Conservation (phyloP, 92 coral and sea anemone species). For the Epizoanthus ramosus region DNA sequence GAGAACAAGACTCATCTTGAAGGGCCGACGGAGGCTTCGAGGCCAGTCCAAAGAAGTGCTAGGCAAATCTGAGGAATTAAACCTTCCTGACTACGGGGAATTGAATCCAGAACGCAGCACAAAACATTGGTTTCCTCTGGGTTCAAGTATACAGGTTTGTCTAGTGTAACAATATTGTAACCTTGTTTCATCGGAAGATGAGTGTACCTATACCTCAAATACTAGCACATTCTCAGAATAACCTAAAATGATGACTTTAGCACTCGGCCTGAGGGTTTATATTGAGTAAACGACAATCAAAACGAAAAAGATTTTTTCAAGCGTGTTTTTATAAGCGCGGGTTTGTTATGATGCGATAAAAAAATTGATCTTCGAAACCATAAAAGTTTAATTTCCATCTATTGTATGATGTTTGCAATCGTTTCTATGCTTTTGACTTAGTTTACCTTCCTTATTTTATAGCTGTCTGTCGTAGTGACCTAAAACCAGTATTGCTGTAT, state of each 20-base stretch:
- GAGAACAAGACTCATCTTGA: background rate
- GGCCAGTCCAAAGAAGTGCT: background rate
- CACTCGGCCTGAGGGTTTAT: background rate
- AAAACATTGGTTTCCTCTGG: background rate
- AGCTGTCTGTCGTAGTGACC: background rate
- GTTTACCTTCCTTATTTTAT: background rate
- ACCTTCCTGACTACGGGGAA: background rate
- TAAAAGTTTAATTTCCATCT: conserved; percentile 29
- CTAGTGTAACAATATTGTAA: background rate
- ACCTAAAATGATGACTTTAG: background rate
- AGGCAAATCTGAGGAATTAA: background rate
- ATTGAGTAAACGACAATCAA: background rate
- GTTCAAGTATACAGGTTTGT: background rate
- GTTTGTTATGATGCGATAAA: conserved; percentile 16
- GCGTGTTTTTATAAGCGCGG: background rate
- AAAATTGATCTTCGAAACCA: conserved; percentile 22
- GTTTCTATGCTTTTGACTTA: conserved; percentile 7
- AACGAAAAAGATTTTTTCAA: conserved; percentile 14
- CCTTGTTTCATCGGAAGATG: background rate
- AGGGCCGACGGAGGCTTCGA: conserved; percentile 20
- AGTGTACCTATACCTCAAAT: background rate
- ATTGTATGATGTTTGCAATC: background rate
- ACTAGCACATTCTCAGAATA: background rate
- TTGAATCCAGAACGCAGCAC: background rate
- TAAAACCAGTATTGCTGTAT: background rate